Evolutionary conservation across 1,140 invertebrate species (phyloP), one percentile per base, ranked within the genome.

Genomic region (Drosophila tani): DNA sequence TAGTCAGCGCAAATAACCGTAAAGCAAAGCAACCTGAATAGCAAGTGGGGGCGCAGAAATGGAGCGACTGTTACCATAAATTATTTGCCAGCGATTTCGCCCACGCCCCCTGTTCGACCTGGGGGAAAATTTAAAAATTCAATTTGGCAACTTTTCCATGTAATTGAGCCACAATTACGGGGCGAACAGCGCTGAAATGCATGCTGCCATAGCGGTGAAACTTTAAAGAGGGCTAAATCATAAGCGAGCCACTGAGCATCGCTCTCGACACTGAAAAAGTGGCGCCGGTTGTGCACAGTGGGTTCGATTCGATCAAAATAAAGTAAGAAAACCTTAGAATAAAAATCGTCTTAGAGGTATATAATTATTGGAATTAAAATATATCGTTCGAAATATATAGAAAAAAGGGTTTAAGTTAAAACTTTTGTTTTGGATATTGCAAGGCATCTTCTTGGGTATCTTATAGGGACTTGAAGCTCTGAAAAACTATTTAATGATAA

Each of bases 71-170:
- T 55, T 49, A 24, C 56, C 85, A 84, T 84, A 87, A 87, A 87
- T 87, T 84, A 87, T 90, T 79, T 77, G 60, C 83, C 71, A 87
- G 65, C 71, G 67, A 76, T 60, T 64, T 56, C 49, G 56, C 35
- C 27, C 1, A 12, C 32, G 5, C 51, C 63, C 3, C 12, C 40
- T 6, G 27, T 43, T 47, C 63, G 50, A 46, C 66, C 65, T 49
- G 55, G 53, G 63, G 78, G 71, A 60, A 62, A 87, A 90, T 88
- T 88, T 88, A 88, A 88, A 87, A 88, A 88, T 88, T 88, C 84
- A 88, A 88, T 88, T 88, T 90, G 84, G 85, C 70, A 88, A 84
- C 85, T 88, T 88, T 88, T 88, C 84, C 85, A 84, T 88, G 84
- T 88, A 88, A 88, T 88, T 88, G 84, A 88, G 81, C 85, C 85